Conservation (phyloP, 2,113 vertebrate genomes). For the Brachionichthys hirsutus region DNA sequence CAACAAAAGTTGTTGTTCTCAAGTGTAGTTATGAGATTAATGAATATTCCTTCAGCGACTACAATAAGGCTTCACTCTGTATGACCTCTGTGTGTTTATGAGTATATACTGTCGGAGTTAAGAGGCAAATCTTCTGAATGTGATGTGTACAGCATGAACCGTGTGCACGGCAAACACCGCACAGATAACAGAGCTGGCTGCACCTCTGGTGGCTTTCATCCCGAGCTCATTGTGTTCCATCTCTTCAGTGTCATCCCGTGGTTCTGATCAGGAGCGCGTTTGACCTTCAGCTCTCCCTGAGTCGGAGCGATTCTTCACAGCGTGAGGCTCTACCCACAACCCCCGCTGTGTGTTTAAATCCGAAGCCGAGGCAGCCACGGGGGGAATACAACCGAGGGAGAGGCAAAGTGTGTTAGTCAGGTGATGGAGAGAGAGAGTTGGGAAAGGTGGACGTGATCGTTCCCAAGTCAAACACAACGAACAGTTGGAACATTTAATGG, state of each 20-base stretch:
- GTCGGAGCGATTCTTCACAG: slow-evolving; percentile 74
- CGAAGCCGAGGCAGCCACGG: slow-evolving; percentile 54
- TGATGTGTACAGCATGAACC: slow-evolving; percentile 1
- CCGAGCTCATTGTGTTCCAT: slow-evolving; percentile 33
- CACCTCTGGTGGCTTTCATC: slow-evolving; percentile 20
- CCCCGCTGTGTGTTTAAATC: slow-evolving; percentile 75
- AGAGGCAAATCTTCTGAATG: not conserved
- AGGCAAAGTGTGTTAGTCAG: slow-evolving; percentile 36
- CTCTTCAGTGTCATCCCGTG: slow-evolving; percentile 50
- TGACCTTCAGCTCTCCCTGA: slow-evolving; percentile 76
- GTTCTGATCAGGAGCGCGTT: slow-evolving; percentile 69
- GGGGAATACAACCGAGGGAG: slow-evolving; percentile 25
- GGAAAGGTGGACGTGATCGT: slow-evolving; percentile 45
- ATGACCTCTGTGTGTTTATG: not conserved
- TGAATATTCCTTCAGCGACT: slow-evolving; percentile 7
- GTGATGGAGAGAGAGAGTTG: not conserved
- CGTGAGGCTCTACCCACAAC: slow-evolving; percentile 70
- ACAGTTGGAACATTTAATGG: slow-evolving; percentile 19
- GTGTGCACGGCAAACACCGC: slow-evolving; percentile 10
- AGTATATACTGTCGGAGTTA: not conserved
- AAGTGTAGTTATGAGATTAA: not conserved
- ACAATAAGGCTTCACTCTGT: not conserved
- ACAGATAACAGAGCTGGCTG: slow-evolving; percentile 15
- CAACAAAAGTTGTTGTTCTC: slow-evolving; percentile 2
- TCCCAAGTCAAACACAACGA: slow-evolving; percentile 23